A percentile compares a stretch with the other conserved stretches of the same genome.
phyloP scores from a whole-genome alignment of 2,113 vertebrate genomes.

The Oxyruncus cristatus region DNA sequence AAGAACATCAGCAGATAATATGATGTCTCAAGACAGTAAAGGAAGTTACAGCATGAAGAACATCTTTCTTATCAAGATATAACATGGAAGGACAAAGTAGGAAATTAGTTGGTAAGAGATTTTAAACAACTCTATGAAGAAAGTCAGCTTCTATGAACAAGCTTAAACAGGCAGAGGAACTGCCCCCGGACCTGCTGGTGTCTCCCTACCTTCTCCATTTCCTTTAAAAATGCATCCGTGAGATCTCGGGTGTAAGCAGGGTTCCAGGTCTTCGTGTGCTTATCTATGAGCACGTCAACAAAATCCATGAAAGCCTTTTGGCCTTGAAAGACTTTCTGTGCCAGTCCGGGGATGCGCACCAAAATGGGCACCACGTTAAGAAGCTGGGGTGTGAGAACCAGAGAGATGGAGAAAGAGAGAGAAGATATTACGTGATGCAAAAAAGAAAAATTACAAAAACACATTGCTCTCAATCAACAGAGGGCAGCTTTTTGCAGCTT shows the following conservation, averaged over 20 bases:
- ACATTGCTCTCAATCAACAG: background rate
- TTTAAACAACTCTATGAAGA: background rate
- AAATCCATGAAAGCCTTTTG: background rate
- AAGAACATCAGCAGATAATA: background rate
- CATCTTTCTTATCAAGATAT: background rate
- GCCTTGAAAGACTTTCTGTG: background rate
- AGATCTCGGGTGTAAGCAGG: slow-evolving; percentile 37
- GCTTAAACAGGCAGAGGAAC: background rate
- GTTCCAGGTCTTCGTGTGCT: slow-evolving; percentile 50
- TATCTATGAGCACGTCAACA: background rate
- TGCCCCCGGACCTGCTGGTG: background rate
- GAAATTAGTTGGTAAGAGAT: background rate
- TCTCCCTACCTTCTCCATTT: slow-evolving; percentile 70
- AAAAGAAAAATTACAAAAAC: background rate
- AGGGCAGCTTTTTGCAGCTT: background rate
- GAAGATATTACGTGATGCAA: background rate
- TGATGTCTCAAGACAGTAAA: background rate
- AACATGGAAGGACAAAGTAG: background rate
- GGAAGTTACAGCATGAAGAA: background rate
- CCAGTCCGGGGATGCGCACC: slow-evolving; percentile 50
- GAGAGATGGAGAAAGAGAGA: background rate
- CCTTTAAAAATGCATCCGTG: slow-evolving; percentile 64
- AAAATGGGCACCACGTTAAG: slow-evolving; percentile 34
- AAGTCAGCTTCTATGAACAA: background rate
- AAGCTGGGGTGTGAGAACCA: slow-evolving; percentile 42